phyloP scores from a whole-genome alignment of 2,113 vertebrate species.

The Octodon degus region DNA sequence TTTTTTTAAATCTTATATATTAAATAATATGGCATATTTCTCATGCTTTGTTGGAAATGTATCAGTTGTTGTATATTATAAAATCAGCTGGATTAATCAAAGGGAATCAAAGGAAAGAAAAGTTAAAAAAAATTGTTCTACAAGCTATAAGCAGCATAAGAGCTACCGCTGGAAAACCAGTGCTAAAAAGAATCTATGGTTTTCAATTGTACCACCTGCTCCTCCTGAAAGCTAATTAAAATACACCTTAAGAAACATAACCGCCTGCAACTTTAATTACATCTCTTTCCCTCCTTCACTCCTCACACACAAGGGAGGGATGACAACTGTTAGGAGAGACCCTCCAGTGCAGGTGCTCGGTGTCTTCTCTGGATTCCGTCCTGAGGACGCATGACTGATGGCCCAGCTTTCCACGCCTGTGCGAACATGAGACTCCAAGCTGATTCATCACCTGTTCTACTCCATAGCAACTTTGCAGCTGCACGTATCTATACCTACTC shows the following conservation, averaged over 20 bases:
- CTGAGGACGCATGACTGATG: background rate
- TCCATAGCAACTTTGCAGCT: background rate
- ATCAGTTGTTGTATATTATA: background rate
- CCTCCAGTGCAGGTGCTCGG: background rate
- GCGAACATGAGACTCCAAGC: background rate
- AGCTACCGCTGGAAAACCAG: constrained; percentile 30
- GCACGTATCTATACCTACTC: background rate
- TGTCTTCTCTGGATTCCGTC: background rate
- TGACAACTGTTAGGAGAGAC: constrained; percentile 7
- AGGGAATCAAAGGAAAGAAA: background rate
- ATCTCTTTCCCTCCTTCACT: constrained; percentile 63
- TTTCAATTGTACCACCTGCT: constrained; percentile 73
- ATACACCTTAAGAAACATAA: constrained; percentile 73
- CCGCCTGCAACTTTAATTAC: constrained; percentile 71
- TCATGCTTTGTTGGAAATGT: constrained; percentile 6
- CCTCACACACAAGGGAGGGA: constrained; percentile 42
- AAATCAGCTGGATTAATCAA: constrained; percentile 55
- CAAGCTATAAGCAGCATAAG: background rate
- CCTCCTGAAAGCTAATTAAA: constrained; percentile 74
- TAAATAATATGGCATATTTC: constrained; percentile 33
- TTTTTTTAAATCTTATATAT: background rate
- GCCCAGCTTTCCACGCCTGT: background rate
- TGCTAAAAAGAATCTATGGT: constrained; percentile 21
- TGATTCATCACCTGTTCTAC: background rate
- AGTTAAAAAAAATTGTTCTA: background rate